phyloP scores from a whole-genome alignment of 2,113 vertebrate genomes.

The Formicarius rufipectus region DNA sequence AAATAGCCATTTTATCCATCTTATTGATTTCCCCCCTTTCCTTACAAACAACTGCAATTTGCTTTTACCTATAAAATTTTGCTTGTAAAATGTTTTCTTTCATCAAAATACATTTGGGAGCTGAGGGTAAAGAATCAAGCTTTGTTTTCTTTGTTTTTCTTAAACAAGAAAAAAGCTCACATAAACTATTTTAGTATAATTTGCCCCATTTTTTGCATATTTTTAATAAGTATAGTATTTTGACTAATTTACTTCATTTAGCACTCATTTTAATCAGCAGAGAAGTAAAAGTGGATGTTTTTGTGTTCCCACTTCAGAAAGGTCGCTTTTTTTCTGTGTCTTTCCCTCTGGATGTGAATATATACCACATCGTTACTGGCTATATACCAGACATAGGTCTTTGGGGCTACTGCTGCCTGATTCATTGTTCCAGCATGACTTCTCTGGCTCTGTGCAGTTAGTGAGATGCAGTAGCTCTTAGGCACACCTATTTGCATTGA shows the following conservation, averaged over 20 bases:
- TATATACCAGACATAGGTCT: neutral
- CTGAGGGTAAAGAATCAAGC: neutral
- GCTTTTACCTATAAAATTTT: neutral
- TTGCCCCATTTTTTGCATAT: neutral
- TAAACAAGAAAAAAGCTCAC: neutral
- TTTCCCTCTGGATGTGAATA: neutral
- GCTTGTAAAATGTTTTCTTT: neutral
- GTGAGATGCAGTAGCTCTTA: neutral
- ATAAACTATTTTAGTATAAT: neutral
- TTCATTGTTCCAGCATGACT: neutral
- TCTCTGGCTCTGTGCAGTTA: neutral
- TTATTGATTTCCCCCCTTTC: neutral
- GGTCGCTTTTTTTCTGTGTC: neutral
- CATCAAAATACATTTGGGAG: neutral
- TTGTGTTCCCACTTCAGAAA: neutral
- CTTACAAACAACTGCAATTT: neutral
- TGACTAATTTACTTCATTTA: neutral
- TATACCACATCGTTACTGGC: neutral
- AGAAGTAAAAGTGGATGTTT: neutral
- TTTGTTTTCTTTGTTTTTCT: neutral
- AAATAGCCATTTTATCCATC: neutral
- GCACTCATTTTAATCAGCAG: neutral
- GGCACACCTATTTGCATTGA: neutral
- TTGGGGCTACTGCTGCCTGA: neutral
- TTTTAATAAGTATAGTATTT: neutral